Conservation (phyloP, 2,888 invertebrate species). For the Diarsia dahlii region DNA sequence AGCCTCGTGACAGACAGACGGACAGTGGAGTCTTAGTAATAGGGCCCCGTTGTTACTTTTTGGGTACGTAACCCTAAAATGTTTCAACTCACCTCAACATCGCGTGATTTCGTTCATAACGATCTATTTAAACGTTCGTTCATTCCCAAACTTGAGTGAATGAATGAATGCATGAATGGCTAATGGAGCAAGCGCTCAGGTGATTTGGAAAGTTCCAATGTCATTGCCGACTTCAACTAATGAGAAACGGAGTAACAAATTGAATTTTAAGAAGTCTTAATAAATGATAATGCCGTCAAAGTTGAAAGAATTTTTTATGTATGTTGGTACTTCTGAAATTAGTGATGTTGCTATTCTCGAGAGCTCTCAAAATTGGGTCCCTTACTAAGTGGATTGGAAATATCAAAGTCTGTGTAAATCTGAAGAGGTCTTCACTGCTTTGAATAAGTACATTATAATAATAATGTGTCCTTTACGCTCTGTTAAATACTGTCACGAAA, state of each 20-base stretch:
- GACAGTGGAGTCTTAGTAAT: no score
- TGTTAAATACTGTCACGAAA: conserved; percentile 18
- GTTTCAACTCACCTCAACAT: conserved; percentile 31
- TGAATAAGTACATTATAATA: conserved; percentile 31
- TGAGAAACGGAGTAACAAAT: conserved; percentile 50
- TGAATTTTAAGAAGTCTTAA: conserved; percentile 49
- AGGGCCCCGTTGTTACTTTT: no score
- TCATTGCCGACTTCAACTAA: conserved; percentile 66
- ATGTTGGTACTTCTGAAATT: conserved; percentile 30
- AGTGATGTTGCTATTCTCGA: conserved; percentile 35
- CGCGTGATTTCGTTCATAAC: conserved; percentile 49
- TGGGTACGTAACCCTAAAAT: no score
- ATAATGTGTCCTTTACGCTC: conserved; percentile 35
- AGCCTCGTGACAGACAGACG: no score
- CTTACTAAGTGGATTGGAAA: conserved; percentile 46
- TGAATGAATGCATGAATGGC: conserved; percentile 64
- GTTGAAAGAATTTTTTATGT: conserved; percentile 35
- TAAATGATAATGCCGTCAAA: conserved; percentile 44
- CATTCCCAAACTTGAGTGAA: conserved; percentile 60
- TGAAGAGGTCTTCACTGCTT: conserved; percentile 45
- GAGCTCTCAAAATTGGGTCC: conserved; percentile 22
- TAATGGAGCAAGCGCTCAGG: conserved; percentile 67
- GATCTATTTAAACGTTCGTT: conserved; percentile 55
- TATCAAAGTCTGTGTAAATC: conserved; percentile 49
- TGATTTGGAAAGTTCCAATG: conserved; percentile 68